Evolutionary conservation across 2,113 vertebrate species (phyloP), one percentile per base, ranked within the genome.

Genomic region (Ivindomyrus marchei): DNA sequence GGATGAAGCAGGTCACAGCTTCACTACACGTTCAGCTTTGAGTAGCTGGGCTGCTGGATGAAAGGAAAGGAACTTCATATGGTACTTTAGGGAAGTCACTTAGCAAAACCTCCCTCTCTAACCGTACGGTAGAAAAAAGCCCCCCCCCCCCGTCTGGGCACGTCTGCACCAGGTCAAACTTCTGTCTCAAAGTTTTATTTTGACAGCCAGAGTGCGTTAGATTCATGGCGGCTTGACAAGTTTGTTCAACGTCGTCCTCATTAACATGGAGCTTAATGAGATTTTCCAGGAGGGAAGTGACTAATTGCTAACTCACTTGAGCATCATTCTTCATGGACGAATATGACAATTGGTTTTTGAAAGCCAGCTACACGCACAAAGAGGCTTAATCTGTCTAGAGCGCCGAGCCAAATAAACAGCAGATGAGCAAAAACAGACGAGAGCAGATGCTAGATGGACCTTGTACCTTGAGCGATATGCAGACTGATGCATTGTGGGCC

Each of bases 221-320:
- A n/a, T 92, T 90, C 46, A 56, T 90, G 89, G 85, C 36, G 88
- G 21, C 90, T 88, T 88, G 90, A 91, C 89, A 88, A 83, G 88
- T 93, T 89, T 91, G 47, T 90, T 91, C 91, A 91, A 90, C 89
- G 90, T 90, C 88, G 58, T 89, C 84, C 77, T 91, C 92, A 93
- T 93, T 93, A 93, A 90, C 88, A 89, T 89, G 89, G 39, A 83
- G 89, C 90, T 77, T 92, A 91, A 92, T 90, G 90, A 92, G 87
- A 90, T 89, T 89, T 92, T 92, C 85, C 90, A 90, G 90, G 45
- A 88, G 88, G 89, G 89, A 92, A 91, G 91, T 85, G 74, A 90
- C 89, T 93, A 91, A 92, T 92, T 92, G 90, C 91, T 88, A 92
- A 91, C 91, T 91, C 89, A 62, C 91, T 91, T 53, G 80, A 91